Evolutionary conservation across 1,140 invertebrate species (phyloP).

Genomic region (Charaxes varanes): DNA sequence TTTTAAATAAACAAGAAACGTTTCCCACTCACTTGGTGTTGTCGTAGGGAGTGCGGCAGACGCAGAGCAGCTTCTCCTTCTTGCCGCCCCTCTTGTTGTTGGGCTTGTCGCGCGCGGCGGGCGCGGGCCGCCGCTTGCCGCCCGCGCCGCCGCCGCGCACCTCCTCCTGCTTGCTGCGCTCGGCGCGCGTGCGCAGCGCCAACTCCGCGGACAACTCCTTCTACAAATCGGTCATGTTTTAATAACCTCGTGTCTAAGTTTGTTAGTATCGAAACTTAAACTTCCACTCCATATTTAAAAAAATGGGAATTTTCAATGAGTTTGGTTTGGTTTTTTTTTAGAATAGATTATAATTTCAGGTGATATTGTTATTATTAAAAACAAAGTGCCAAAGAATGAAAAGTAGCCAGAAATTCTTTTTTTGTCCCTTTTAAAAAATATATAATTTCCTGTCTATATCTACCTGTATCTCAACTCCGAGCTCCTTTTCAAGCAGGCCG

Average conservation of each 20-base stretch:
- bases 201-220: slow-evolving; percentile 83
- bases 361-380: too few relatives aligned
- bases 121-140: slow-evolving; percentile 23
- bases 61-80: slow-evolving; percentile 92
- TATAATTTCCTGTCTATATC: too few relatives aligned
- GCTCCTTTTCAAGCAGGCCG: slow-evolving; percentile 91
- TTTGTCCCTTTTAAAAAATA: too few relatives aligned
- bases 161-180: slow-evolving; percentile 82
- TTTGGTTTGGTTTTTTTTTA: too few relatives aligned
- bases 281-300: too few relatives aligned
- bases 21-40: slow-evolving; percentile 83
- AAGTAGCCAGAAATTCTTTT: too few relatives aligned
- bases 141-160: slow-evolving; percentile 63
- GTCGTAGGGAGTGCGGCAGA: slow-evolving; percentile 96
- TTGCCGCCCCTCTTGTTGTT: slow-evolving; percentile 68
- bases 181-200: slow-evolving; percentile 79
- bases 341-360: too few relatives aligned
- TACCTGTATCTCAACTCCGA: slow-evolving; percentile 92
- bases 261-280: not conserved
- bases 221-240: too few relatives aligned
- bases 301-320: too few relatives aligned
- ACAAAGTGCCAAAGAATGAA: too few relatives aligned
- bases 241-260: too few relatives aligned
- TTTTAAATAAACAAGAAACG: not conserved
- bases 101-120: slow-evolving; percentile 5